A percentile compares a stretch with the other conserved stretches of the same genome.
These are phyloP conservation scores for Pasiphila rectangulata DNA, from an alignment of 2,888 invertebrate genomes.

Conservation along the genomic window DNA sequence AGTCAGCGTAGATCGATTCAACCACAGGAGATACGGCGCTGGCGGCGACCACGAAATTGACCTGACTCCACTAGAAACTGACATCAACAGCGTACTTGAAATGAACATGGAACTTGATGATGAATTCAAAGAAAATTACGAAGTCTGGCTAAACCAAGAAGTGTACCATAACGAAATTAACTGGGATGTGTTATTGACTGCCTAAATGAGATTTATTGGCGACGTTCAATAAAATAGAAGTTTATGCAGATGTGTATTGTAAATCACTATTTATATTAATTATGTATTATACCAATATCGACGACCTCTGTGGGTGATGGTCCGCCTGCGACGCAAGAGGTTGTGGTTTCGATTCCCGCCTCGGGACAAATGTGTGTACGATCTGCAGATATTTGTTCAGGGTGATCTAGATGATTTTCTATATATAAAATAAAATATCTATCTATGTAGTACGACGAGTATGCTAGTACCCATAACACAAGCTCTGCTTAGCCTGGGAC, in stretches of 20 bases:
- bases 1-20: constrained; percentile 97
- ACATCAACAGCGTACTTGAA: constrained; percentile 90
- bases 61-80: constrained; percentile 87
- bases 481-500: no score
- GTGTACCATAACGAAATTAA: constrained; percentile 93
- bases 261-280: constrained; percentile 38
- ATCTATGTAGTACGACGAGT: no score
- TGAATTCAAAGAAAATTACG: constrained; percentile 96
- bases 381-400: no score
- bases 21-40: constrained; percentile 92
- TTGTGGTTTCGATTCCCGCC: no score
- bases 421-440: no score
- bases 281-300: no score
- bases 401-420: no score
- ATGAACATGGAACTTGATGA: constrained; percentile 90
- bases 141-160: constrained; percentile 97
- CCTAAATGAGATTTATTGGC: constrained; percentile 41
- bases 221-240: constrained; percentile 22
- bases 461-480: no score
- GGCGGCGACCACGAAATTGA: constrained; percentile 79
- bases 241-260: constrained; percentile 39
- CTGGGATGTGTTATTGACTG: constrained; percentile 83
- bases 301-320: no score
- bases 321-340: no score
- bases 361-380: no score